Evolutionary conservation across 2,888 invertebrate genomes (phyloP).

Genomic region (Cacoxenus indagator): DNA sequence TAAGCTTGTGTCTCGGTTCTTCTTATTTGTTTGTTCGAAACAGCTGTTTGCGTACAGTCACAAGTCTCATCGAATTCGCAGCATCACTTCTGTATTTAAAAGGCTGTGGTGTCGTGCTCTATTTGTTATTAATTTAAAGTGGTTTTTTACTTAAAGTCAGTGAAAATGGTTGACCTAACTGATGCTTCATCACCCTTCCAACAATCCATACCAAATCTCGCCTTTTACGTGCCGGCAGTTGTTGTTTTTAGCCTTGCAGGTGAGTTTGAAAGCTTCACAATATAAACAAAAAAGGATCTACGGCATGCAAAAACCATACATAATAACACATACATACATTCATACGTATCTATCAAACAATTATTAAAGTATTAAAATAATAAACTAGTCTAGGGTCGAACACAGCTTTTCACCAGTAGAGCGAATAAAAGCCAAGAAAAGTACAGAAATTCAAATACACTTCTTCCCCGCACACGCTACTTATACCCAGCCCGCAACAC

Average conservation of each 20-base stretch:
- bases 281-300: not conserved
- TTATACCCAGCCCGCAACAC: no score
- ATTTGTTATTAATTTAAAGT: not conserved
- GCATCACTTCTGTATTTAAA: not conserved
- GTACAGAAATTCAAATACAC: no score
- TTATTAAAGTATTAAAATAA: no score
- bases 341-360: no score
- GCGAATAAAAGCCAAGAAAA: no score
- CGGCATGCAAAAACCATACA: not conserved
- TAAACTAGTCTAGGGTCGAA: no score
- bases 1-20: no score
- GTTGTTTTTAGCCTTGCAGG: constrained; percentile 84
- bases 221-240: constrained; percentile 88
- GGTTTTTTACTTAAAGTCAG: constrained; percentile 7
- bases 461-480: no score
- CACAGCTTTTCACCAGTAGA: no score
- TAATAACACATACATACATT: no score
- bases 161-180: constrained; percentile 86
- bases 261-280: constrained; percentile 69
- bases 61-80: not conserved
- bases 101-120: not conserved
- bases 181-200: constrained; percentile 85
- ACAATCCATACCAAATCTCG: constrained; percentile 89
- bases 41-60: not conserved
- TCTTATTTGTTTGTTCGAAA: not conserved